Evolutionary conservation across 2,888 invertebrate genomes (phyloP).

Genomic region (Dorcus parallelipipedus): DNA sequence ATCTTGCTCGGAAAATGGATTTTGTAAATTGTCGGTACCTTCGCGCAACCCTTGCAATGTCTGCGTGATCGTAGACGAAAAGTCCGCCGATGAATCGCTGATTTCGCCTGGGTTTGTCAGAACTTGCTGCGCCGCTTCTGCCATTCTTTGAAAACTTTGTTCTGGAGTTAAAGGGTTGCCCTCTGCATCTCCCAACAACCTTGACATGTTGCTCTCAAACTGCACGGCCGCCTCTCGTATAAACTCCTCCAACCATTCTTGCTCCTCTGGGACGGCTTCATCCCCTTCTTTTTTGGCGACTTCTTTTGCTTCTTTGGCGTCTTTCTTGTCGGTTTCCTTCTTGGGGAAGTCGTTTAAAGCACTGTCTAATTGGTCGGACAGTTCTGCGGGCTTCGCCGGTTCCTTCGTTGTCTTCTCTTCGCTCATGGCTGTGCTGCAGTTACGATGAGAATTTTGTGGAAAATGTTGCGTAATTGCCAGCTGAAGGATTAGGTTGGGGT

Average conservation of each 20-base stretch:
- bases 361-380: conserved; percentile 73
- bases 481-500: neutral
- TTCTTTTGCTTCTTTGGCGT: conserved; percentile 36
- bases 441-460: neutral
- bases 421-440: conserved; percentile 4
- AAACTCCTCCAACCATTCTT: conserved; percentile 71
- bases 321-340: conserved; percentile 34
- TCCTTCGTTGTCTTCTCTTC: conserved; percentile 8
- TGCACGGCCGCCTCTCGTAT: conserved; percentile 67
- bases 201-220: conserved; percentile 66
- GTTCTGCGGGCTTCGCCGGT: conserved; percentile 33
- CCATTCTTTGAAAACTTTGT: conserved; percentile 76
- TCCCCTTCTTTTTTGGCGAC: conserved; percentile 32
- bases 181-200: conserved; percentile 45
- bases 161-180: conserved; percentile 61
- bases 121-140: conserved; percentile 72
- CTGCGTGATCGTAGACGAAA: conserved; percentile 53
- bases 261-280: conserved; percentile 26
- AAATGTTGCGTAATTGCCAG: neutral
- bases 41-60: conserved; percentile 53
- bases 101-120: conserved; percentile 49
- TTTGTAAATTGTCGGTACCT: conserved; percentile 58
- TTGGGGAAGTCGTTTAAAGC: conserved; percentile 61
- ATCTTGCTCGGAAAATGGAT: conserved; percentile 67
- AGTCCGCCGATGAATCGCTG: conserved; percentile 35